Evolutionary conservation across 2,797 vertebrate species (phyloP).

Genomic region (Mormyrus hasselquistii): DNA sequence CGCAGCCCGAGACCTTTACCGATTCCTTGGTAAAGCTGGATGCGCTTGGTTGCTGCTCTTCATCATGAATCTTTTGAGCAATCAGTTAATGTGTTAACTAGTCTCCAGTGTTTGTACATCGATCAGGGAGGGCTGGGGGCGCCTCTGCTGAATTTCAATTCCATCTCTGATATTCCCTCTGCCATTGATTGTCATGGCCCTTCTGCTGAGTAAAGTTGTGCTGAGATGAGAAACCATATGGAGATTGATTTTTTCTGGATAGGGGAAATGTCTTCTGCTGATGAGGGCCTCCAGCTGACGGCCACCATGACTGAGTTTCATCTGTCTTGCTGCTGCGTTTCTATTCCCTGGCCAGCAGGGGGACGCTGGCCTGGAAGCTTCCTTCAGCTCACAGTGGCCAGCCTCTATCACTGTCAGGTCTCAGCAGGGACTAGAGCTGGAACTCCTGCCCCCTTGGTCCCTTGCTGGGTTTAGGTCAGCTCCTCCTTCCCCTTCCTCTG

Average conservation of each 20-base stretch:
- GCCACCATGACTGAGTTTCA: constrained; percentile 13
- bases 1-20: neutral
- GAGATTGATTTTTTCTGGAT: constrained; percentile 43
- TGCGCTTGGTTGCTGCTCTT: constrained; percentile 19
- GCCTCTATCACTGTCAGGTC: constrained; percentile 29
- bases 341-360: neutral
- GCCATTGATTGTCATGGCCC: constrained; percentile 48
- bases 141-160: constrained; percentile 51
- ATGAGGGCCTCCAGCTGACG: constrained; percentile 20
- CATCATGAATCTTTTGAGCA: neutral
- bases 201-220: constrained; percentile 36
- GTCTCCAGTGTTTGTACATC: constrained; percentile 39
- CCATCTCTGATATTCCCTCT: constrained; percentile 44
- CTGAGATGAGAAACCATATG: constrained; percentile 44
- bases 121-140: constrained; percentile 28
- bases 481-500: constrained; percentile 18
- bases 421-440: constrained; percentile 15
- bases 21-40: neutral
- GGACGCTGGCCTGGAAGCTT: neutral
- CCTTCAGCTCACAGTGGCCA: constrained; percentile 24
- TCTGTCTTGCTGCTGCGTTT: neutral
- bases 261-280: constrained; percentile 22
- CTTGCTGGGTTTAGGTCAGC: constrained; percentile 5
- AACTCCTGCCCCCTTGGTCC: neutral
- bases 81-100: constrained; percentile 42